Conservation (phyloP, 2,888 invertebrate species). For the Ochropacha duplaris region DNA sequence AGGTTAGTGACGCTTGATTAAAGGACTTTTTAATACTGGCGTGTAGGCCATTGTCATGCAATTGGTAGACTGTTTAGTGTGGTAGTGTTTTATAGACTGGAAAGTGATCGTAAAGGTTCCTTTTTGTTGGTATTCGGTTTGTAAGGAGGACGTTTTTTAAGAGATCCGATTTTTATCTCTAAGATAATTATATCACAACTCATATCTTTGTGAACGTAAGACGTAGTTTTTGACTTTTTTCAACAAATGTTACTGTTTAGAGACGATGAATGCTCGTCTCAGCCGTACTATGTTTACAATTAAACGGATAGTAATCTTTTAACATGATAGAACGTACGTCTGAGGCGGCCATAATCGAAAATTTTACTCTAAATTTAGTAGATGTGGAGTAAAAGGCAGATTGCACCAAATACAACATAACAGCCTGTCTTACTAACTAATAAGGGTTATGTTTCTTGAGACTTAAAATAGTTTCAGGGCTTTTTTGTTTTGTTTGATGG, state of each 20-base stretch:
- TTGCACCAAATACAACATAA: neutral
- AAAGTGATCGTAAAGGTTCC: constrained; percentile 22
- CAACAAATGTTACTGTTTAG: neutral
- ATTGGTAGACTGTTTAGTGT: neutral
- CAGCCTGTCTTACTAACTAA: neutral
- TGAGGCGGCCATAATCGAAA: neutral
- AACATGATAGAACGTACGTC: neutral
- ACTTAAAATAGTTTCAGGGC: neutral
- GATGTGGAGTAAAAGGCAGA: neutral
- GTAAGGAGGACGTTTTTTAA: neutral
- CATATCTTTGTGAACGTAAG: constrained; percentile 36
- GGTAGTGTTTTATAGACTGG: constrained; percentile 12
- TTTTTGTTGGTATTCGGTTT: neutral
- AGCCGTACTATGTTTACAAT: too few relatives aligned
- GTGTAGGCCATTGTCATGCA: neutral
- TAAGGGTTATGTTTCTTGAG: neutral
- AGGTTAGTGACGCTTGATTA: neutral
- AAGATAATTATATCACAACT: constrained; percentile 16
- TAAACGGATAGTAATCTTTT: too few relatives aligned
- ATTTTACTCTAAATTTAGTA: neutral
- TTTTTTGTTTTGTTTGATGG: constrained; percentile 1
- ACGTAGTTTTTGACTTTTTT: constrained; percentile 19
- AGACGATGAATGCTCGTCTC: neutral
- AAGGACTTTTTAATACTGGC: neutral
- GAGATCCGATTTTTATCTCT: constrained; percentile 6